Base-by-base conservation (phyloP, 2,797 vertebrate species). In the Pipistrellus kuhlii region DNA sequence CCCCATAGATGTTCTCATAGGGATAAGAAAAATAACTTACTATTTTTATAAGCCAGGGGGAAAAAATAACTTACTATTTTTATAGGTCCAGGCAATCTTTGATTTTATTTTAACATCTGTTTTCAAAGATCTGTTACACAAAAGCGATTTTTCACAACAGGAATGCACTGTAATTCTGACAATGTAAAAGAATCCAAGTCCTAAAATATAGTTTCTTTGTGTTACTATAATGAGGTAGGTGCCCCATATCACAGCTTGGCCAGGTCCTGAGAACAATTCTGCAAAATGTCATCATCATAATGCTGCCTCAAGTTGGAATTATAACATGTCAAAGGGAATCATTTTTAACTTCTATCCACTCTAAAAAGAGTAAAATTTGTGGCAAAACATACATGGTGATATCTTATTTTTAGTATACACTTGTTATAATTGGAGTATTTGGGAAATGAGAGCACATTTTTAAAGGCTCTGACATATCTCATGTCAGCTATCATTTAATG, bases 31-130 rank as follows among this genome's bases (percentile, higher is more conserved):
- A 80, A 66, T 32, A 81, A 57, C 59, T 69, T 93, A 51, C 51
- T 85, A 48, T 83, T 86, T 82, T 78, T 72, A 72, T 30, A 72
- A 59, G 68, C 55, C 44, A 73, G 46, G 27, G 23, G 59, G 55
- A 38, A 88, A 82, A 95, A 92, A 73, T 64, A 75, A 85, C n/a
- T 88, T 68, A 77, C 21, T 62, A 55, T 77, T 92, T 92, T 93
- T 84, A 94, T 64, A 88, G 53, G 78, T 13, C 82, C 25, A 53
- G 32, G 32, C 59, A 90, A 84, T 71, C 18, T 90, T 44, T 92
- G 83, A 91, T 78, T 93, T 92, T 92, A 92, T 81, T 85, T 92
- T 89, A 89, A 82, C 25, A 89, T 78, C 35, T 94, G 46, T 76
- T 90, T 85, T 88, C 68, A 88, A 55, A 85, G 8, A 83, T n/a